Conservation (phyloP, 2,888 invertebrate genomes). For the Holacanthella duospinosa region DNA sequence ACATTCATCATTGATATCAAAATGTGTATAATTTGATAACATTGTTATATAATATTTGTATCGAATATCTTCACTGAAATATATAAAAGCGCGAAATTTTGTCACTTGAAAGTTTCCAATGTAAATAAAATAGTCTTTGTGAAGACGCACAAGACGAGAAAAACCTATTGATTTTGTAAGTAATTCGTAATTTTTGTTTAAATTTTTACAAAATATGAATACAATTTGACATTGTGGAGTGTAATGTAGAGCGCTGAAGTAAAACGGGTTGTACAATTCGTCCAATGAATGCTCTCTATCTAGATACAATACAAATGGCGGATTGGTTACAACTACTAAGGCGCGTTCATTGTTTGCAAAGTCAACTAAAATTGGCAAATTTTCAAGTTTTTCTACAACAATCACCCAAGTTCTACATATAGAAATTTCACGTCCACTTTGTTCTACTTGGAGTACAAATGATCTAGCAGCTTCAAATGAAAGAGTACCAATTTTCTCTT, state of each 20-base stretch:
- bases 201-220: not conserved
- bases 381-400: not conserved
- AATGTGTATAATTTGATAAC: too few relatives aligned
- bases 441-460: not conserved
- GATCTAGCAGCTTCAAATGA: too few relatives aligned
- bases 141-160: not conserved
- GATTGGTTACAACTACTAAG: not conserved
- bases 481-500: too few relatives aligned
- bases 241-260: not conserved
- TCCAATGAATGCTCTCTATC: not conserved
- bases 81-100: not conserved
- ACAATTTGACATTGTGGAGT: not conserved
- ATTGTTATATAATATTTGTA: not conserved
- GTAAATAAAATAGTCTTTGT: slow-evolving; percentile 3
- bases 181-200: not conserved
- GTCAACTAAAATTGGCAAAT: too few relatives aligned
- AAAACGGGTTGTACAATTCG: not conserved
- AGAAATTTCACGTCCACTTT: too few relatives aligned
- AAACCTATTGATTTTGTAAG: not conserved
- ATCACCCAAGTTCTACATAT: not conserved
- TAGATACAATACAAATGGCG: not conserved
- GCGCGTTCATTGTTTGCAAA: not conserved
- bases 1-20: not conserved
- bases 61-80: not conserved
- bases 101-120: not conserved